Evolutionary conservation across 1,140 invertebrate species (phyloP).

Genomic region (Papilio dardanus): DNA sequence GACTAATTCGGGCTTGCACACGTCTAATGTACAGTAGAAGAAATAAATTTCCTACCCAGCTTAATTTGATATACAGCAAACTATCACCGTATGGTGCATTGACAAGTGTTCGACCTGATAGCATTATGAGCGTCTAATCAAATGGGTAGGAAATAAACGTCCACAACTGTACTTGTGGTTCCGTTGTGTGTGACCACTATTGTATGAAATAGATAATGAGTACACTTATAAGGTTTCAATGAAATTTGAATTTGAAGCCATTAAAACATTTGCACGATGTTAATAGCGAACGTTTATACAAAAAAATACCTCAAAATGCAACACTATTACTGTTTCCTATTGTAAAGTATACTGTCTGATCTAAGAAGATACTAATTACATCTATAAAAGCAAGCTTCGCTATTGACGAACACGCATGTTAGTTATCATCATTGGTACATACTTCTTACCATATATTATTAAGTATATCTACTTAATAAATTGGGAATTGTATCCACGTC

Average conservation of each 20-base stretch:
- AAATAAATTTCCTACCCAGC: background rate
- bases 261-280: background rate
- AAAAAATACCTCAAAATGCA: background rate
- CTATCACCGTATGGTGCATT: background rate
- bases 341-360: too few relatives aligned
- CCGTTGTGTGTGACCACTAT: background rate
- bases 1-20: conserved; percentile 11
- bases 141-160: background rate
- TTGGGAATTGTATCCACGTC: background rate
- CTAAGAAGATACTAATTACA: too few relatives aligned
- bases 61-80: background rate
- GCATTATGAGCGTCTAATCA: background rate
- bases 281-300: background rate
- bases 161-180: background rate
- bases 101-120: background rate
- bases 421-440: too few relatives aligned
- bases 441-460: too few relatives aligned
- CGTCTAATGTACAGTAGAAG: background rate
- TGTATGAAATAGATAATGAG: background rate
- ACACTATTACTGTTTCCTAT: too few relatives aligned
- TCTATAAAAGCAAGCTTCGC: too few relatives aligned
- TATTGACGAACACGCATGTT: too few relatives aligned
- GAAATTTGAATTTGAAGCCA: conserved; percentile 17
- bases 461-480: background rate
- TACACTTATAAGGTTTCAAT: background rate